Conservation (phyloP, 2,888 invertebrate genomes). For the Oscheius myriophilus region DNA sequence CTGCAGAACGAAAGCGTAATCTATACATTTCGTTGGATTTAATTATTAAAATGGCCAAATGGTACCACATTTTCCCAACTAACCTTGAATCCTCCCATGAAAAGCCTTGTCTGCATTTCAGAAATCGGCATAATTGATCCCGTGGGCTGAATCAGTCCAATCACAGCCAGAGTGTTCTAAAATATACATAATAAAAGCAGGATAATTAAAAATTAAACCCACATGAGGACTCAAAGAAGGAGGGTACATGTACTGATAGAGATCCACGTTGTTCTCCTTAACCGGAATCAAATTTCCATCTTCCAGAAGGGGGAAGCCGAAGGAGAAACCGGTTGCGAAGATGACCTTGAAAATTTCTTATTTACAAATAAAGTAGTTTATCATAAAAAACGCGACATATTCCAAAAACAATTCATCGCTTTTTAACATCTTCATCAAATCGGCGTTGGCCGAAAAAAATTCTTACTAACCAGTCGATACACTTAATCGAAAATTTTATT, state of each 20-base stretch:
- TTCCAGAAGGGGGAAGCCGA: constrained; percentile 45
- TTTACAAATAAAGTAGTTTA: not conserved
- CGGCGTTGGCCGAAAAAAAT: too few relatives aligned
- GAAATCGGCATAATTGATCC: constrained; percentile 73
- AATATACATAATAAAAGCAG: not conserved
- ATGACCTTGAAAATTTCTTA: constrained; percentile 35
- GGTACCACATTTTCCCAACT: not conserved
- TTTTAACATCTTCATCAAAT: too few relatives aligned
- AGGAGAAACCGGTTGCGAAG: constrained; percentile 56
- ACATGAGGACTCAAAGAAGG: constrained; percentile 64
- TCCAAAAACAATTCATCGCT: too few relatives aligned
- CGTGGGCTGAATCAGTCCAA: constrained; percentile 72
- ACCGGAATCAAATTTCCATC: constrained; percentile 54
- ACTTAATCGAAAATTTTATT: too few relatives aligned
- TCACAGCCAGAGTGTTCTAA: constrained; percentile 71
- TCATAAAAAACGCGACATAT: too few relatives aligned
- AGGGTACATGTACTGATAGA: constrained; percentile 73
- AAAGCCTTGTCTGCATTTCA: constrained; percentile 72
- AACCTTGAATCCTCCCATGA: constrained; percentile 54
- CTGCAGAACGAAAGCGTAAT: too few relatives aligned
- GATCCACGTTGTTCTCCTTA: constrained; percentile 58
- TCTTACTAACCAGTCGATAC: too few relatives aligned
- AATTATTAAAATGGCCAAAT: too few relatives aligned
- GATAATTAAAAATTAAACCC: not conserved
- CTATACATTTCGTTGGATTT: too few relatives aligned